Evolutionary conservation across 2,888 invertebrate species (phyloP).

Genomic region (Ichneumon xanthorius): DNA sequence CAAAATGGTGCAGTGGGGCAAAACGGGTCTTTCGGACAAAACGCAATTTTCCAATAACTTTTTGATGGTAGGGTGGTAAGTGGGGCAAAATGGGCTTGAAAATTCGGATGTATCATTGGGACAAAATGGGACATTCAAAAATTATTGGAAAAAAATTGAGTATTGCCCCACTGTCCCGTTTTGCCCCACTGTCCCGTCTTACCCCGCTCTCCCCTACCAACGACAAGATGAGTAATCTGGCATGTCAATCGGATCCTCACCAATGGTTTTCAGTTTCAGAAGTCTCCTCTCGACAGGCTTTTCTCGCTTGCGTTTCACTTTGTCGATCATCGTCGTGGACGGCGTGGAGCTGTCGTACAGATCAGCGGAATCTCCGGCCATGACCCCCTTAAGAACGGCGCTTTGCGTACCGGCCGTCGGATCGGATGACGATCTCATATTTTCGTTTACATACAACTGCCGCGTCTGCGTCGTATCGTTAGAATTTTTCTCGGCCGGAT

Average conservation of each 20-base stretch:
- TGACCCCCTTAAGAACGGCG: slow-evolving; percentile 48
- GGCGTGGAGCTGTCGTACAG: slow-evolving; percentile 63
- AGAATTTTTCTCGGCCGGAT: slow-evolving; percentile 67
- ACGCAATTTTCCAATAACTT: too few species aligned
- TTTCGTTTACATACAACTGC: slow-evolving; percentile 71
- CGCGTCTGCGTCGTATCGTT: slow-evolving; percentile 69
- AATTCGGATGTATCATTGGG: too few species aligned
- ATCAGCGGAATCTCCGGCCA: slow-evolving; percentile 51
- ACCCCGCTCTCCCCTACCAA: too few species aligned
- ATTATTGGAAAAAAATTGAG: too few species aligned
- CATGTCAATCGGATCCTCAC: slow-evolving; percentile 67
- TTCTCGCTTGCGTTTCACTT: slow-evolving; percentile 62
- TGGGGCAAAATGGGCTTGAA: too few species aligned
- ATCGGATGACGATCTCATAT: slow-evolving; percentile 71
- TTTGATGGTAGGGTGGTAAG: too few species aligned
- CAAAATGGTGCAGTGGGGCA: too few species aligned
- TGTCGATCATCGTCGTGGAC: slow-evolving; percentile 63
- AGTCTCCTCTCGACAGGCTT: slow-evolving; percentile 71
- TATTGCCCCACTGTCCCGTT: too few species aligned
- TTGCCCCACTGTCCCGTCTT: too few species aligned
- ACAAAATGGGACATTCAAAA: too few species aligned
- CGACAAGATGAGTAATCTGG: background rate
- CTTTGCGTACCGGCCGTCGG: slow-evolving; percentile 63
- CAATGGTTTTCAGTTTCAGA: slow-evolving; percentile 77
- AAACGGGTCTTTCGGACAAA: background rate